A percentile compares a stretch with the other conserved stretches of the same genome.
phyloP scores from a whole-genome alignment of 2,797 vertebrate genomes.

The Aulostomus chinensis region DNA sequence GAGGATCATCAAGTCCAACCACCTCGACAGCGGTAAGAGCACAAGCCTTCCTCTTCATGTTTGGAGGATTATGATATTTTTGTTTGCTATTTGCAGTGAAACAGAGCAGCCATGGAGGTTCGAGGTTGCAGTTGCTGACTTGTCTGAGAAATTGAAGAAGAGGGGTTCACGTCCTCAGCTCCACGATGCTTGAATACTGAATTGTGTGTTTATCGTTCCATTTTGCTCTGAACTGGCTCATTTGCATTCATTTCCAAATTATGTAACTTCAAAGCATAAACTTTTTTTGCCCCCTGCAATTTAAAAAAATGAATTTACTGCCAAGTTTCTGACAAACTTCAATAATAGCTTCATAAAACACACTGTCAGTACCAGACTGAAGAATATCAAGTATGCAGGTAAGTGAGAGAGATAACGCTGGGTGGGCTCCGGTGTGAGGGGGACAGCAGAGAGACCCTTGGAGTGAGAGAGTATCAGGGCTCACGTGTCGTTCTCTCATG shows the following conservation, averaged over 20 bases:
- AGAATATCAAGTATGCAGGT: conserved; percentile 50
- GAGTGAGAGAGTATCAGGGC: not conserved
- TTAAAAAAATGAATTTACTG: conserved; percentile 19
- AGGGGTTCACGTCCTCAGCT: no score
- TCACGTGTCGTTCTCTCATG: conserved; percentile 38
- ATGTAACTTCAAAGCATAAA: conserved; percentile 10
- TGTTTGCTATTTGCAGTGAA: no score
- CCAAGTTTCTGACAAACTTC: no score
- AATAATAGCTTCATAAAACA: conserved; percentile 32
- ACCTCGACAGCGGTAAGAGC: conserved; percentile 93
- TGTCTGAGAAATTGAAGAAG: not conserved
- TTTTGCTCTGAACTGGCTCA: not conserved
- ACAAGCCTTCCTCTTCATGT: conserved; percentile 11
- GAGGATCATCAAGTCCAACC: conserved; percentile 99
- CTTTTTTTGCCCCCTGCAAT: conserved; percentile 13
- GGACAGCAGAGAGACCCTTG: no score
- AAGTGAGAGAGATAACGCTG: no score
- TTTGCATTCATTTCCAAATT: conserved; percentile 27
- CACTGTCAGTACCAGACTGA: no score
- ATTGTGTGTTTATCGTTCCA: not conserved
- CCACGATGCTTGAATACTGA: not conserved
- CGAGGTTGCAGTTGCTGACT: not conserved
- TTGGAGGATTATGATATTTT: no score
- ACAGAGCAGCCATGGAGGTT: no score
- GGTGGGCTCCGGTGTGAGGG: no score